Percentiles rank a stretch among this genome's conserved stretches.
Evolutionary conservation across 2,113 vertebrate species (phyloP).

Genomic region (Myodes glareolus): DNA sequence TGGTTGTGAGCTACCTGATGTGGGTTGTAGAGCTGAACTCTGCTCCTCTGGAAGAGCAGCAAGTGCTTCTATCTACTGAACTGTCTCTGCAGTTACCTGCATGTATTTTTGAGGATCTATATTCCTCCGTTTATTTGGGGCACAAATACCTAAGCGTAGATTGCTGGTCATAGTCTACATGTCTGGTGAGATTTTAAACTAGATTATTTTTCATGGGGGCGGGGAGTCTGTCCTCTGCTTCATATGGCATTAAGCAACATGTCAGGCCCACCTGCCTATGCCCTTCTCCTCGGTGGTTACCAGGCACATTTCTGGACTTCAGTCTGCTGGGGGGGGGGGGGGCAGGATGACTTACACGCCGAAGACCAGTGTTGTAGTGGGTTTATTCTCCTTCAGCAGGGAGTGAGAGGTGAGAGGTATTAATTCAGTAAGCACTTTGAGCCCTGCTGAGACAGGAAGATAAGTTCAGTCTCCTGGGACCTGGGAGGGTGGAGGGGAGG

Average conservation of each 20-base stretch:
- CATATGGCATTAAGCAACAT: not conserved
- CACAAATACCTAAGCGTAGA: not conserved
- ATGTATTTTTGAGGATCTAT: not conserved
- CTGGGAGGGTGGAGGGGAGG: not conserved
- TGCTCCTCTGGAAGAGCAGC: not conserved
- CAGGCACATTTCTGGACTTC: rapidly evolving
- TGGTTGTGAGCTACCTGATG: not conserved
- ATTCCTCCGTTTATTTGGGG: not conserved
- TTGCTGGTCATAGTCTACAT: not conserved
- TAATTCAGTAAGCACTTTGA: not conserved
- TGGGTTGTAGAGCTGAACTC: not conserved
- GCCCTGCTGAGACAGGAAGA: not conserved
- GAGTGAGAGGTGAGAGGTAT: not conserved
- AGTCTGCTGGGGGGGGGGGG: rapidly evolving
- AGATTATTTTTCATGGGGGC: not conserved
- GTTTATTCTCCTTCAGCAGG: not conserved
- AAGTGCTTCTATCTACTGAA: not conserved
- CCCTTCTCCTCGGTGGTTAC: not conserved
- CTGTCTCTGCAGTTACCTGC: not conserved
- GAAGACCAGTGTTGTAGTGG: not conserved
- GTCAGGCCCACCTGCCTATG: not conserved
- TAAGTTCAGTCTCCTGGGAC: not conserved
- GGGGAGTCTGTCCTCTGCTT: not conserved
- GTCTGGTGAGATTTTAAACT: not conserved
- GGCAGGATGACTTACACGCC: not conserved